Conservation (phyloP, 2,797 vertebrate species). For the Esox lucius region DNA sequence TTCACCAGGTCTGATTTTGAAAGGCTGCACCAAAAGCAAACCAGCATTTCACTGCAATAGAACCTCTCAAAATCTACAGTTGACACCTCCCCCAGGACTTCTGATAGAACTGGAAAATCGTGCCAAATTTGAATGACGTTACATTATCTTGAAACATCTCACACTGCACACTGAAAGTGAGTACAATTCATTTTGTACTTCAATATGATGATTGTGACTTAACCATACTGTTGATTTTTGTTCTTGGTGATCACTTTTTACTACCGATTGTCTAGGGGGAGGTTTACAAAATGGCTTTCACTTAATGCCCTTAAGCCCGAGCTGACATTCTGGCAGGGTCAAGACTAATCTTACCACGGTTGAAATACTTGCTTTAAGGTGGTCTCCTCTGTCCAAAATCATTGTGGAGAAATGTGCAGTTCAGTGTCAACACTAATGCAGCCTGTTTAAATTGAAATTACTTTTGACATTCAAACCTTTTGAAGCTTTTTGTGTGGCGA, state of each 20-base stretch:
- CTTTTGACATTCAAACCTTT: conserved; percentile 21
- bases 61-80: conserved; percentile 28
- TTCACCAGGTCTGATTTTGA: conserved; percentile 39
- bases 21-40: conserved; percentile 34
- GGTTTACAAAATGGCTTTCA: not conserved
- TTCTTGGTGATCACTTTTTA: not conserved
- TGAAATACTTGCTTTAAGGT: conserved; percentile 11
- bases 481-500: conserved; percentile 4
- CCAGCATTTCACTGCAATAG: conserved; percentile 31
- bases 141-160: conserved; percentile 30
- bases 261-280: not conserved
- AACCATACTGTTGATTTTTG: not conserved
- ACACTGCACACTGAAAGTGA: not conserved
- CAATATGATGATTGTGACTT: not conserved
- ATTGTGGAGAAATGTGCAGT: not conserved
- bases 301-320: not conserved
- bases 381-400: not conserved
- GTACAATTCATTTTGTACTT: not conserved
- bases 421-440: not conserved
- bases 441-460: not conserved
- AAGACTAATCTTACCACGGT: conserved; percentile 9
- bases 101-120: conserved; percentile 34
- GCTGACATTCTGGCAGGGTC: not conserved
- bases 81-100: conserved; percentile 23
- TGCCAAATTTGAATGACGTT: conserved; percentile 15